Evolutionary conservation across 1,140 invertebrate species (phyloP).

Genomic region (Brachystomella parvula): DNA sequence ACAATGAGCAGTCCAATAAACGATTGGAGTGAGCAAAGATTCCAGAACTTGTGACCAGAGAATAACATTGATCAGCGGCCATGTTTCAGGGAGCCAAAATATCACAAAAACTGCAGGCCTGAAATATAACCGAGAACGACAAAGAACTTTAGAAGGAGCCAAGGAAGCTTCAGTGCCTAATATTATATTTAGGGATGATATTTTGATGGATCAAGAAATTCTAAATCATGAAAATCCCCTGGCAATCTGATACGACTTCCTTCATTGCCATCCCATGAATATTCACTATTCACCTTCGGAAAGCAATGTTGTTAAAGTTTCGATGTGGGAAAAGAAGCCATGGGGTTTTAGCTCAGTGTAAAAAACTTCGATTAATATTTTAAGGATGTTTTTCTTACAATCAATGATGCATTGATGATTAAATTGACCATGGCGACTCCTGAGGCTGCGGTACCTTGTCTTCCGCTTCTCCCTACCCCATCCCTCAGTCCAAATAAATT

Average conservation of each 20-base stretch:
- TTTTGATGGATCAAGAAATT: not conserved
- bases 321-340: not conserved
- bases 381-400: constrained; percentile 1
- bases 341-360: not conserved
- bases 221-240: not conserved
- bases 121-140: not conserved
- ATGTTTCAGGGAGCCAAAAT: constrained; percentile 14
- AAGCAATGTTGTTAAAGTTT: not conserved
- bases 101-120: constrained; percentile 8
- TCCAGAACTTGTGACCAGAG: constrained; percentile 18
- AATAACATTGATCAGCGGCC: constrained; percentile 20
- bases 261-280: not conserved
- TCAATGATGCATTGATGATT: not conserved
- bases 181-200: not conserved
- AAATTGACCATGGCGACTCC: constrained; percentile 7
- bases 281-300: not conserved
- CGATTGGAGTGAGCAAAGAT: constrained; percentile 4
- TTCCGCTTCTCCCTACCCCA: not conserved
- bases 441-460: not conserved
- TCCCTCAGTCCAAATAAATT: constrained; percentile 3
- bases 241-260: not conserved
- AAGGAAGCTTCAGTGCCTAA: no score
- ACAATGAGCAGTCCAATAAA: constrained; percentile 8
- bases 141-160: no score
- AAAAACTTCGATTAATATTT: not conserved